phyloP scores from a whole-genome alignment of 2,113 vertebrate genomes.

The Peromyscus polionotus region DNA sequence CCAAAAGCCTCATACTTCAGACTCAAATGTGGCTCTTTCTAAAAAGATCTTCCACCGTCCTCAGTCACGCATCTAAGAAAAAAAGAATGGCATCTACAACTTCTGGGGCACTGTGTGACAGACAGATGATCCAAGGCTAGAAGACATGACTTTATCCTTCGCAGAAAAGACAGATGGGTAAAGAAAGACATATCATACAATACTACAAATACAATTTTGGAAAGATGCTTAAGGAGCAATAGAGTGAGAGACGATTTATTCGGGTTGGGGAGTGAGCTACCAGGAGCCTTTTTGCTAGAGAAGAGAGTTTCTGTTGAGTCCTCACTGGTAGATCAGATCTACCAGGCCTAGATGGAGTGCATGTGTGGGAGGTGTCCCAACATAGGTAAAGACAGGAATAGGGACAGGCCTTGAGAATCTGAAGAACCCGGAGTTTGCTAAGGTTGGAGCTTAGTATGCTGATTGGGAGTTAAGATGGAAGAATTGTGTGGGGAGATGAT shows the following conservation, averaged over 20 bases:
- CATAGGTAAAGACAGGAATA: background rate
- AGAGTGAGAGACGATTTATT: background rate
- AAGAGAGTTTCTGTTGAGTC: slow-evolving; percentile 1
- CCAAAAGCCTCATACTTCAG: background rate
- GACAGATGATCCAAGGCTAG: background rate
- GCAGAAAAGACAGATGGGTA: background rate
- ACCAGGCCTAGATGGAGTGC: background rate
- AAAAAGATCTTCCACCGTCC: background rate
- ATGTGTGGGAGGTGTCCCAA: background rate
- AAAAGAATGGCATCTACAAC: background rate
- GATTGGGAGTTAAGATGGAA: background rate
- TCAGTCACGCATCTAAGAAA: background rate
- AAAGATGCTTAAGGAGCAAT: background rate
- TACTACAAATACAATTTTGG: background rate
- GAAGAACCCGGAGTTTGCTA: background rate
- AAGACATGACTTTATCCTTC: slow-evolving; percentile 1
- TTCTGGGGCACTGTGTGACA: background rate
- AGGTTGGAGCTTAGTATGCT: background rate
- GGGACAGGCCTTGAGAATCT: background rate
- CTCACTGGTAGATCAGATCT: background rate
- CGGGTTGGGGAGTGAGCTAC: background rate
- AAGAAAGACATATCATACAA: background rate
- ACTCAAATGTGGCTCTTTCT: background rate
- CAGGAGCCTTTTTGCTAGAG: background rate
- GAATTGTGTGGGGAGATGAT: background rate